Conservation (phyloP, 2,888 invertebrate species). For the Cheilosia vulpina region DNA sequence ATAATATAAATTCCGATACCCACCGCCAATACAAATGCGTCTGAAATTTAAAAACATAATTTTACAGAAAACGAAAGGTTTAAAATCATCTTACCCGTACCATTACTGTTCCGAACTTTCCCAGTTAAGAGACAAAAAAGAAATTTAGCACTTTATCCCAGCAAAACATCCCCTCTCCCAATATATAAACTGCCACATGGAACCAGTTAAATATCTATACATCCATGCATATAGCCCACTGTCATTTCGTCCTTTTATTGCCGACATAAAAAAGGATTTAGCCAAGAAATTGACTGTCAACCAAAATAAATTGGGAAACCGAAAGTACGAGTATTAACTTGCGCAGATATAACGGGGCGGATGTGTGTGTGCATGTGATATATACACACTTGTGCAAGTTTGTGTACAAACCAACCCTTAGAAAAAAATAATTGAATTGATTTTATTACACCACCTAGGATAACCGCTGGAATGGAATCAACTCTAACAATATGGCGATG, state of each 20-base stretch:
- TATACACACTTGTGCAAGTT: neutral
- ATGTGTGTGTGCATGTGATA: neutral
- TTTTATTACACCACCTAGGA: constrained; percentile 65
- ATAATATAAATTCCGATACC: too few species aligned
- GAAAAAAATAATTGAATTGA: constrained; percentile 71
- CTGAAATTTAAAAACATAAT: too few species aligned
- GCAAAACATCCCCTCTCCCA: too few species aligned
- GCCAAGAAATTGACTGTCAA: constrained; percentile 76
- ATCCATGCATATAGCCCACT: constrained; percentile 46
- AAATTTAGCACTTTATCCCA: too few species aligned
- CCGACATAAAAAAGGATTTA: constrained; percentile 77
- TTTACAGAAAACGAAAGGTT: too few species aligned
- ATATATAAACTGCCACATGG: neutral
- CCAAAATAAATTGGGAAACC: constrained; percentile 74
- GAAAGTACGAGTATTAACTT: constrained; percentile 64
- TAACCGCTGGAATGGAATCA: constrained; percentile 63
- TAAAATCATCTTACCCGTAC: too few species aligned
- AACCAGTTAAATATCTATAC: constrained; percentile 14
- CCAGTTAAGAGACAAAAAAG: too few species aligned
- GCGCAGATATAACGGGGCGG: constrained; percentile 22
- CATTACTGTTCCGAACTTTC: too few species aligned
- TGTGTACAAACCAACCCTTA: constrained; percentile 26
- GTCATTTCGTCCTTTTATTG: constrained; percentile 76
- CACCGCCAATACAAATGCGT: too few species aligned
- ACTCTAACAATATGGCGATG: constrained; percentile 49